Base-by-base conservation (phyloP, 2,888 invertebrate species). In the Agrotis exclamationis region DNA sequence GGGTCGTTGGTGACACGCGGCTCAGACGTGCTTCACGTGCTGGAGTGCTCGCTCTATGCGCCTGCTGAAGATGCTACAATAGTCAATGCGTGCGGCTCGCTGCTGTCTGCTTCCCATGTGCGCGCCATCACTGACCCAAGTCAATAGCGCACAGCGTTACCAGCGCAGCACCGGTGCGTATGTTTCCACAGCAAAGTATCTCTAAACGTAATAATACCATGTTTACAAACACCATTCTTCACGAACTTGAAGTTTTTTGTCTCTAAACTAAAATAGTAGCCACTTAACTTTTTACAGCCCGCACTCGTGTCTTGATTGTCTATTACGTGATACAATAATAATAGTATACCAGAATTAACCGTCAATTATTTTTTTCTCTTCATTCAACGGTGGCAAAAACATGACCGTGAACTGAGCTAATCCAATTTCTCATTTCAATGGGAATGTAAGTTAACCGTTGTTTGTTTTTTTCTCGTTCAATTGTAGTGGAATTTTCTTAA, bases 371-470 rank as follows among this genome's bases (percentile, higher is more conserved):
- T 74, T 80, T 84, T 66, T 57, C 14, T 51, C n/a, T 57, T 67
- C n/a, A 58, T 39, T n/a, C 20, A 54, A 5, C 11, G 20, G 63
- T 11, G 11, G 56, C n/a, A 79, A 79, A 74, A 69, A 66, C 54
- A 24, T 44, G 74, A 3, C 83, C 79, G 44, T 80, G 84, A 79
- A 69, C 65, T 53, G 58, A 54, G 50, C 44, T 57, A 68, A 71
- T 71, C 68, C 50, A 84, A 76, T 84, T 81, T 81, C 84, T 65
- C n/a, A 72, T 63, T 81, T 65, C 28, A 74, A 62, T 70, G 63
- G 44, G 28, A 69, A 64, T 70, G 75, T 57, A 68, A 68, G 33
- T 33, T 45, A 48, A 33, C 28, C 45, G 57, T 50, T 51, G 48
- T 69, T 63, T 20, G 24, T 63, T 69, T 64, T 39, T 68, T 64